Evolutionary conservation across 2,888 invertebrate species (phyloP).

Genomic region (Volucella zonaria): DNA sequence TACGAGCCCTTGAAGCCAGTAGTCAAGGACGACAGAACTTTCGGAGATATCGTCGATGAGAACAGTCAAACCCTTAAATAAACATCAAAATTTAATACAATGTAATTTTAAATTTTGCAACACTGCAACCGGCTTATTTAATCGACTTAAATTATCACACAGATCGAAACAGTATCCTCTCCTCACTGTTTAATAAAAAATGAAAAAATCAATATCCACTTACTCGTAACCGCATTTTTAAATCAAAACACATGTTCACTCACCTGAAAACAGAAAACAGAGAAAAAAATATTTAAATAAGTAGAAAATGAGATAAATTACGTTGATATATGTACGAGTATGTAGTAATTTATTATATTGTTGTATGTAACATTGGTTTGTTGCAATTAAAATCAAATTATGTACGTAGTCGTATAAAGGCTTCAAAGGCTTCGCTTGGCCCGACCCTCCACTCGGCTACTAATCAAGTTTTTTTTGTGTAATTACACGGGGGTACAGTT

Average conservation of each 20-base stretch:
- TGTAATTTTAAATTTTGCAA: too few species aligned
- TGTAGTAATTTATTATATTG: too few species aligned
- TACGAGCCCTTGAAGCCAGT: too few species aligned
- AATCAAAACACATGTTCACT: slow-evolving; percentile 11
- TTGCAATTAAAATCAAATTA: slow-evolving; percentile 36
- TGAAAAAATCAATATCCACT: background rate
- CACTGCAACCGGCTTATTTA: too few species aligned
- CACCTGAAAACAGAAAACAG: slow-evolving; percentile 42
- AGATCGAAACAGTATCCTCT: background rate
- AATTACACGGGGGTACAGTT: background rate
- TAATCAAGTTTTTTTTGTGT: background rate
- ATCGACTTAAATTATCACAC: too few species aligned
- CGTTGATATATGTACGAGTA: too few species aligned
- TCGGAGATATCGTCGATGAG: too few species aligned
- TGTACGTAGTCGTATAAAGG: background rate
- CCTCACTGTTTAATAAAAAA: background rate
- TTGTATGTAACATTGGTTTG: background rate
- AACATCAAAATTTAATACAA: too few species aligned
- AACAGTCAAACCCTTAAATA: too few species aligned
- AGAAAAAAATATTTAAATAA: slow-evolving; percentile 1
- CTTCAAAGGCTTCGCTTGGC: background rate
- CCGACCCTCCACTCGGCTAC: background rate
- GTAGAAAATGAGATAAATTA: too few species aligned
- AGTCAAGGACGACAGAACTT: too few species aligned
- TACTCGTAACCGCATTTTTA: background rate